Base-by-base conservation (phyloP, 1,140 invertebrate genomes). In the Tetramorium simillimum region DNA sequence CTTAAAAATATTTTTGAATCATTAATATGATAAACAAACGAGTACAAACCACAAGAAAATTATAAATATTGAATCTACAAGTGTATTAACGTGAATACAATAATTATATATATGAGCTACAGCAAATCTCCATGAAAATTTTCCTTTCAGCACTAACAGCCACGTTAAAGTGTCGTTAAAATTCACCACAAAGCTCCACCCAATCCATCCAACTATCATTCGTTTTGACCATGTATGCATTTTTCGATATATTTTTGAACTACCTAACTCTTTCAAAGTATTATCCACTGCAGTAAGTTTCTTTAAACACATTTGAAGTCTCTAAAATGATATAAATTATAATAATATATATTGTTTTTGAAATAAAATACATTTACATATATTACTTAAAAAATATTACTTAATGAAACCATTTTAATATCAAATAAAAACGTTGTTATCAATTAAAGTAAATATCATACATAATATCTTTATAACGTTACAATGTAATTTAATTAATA, bases 281-380 rank as follows among this genome's bases (percentile, higher is more conserved):
- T 80, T 62, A 18, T 80, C 60, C 24, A 80, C 76, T 16, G 21
- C 14, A 28, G 18, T 10, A 16, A 81, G 46, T 16, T 67, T 81
- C 12, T 67, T 67, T 9, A 81, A 28, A 51, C 77, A 81, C 14
- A n/a, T 81, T 18, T 33, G 40, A 63, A 81, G 51, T 81, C 6
- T 81, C 77, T 81, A 51, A 49, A n/a, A 67, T 24, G 14, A 21
- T 43, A 21, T 67, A 46, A 46, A 67, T 21, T 40, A 40, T 2
- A 58, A 58, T 24, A 3, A 10, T 10, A 67, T 12, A 14, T 40
- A 67, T 14, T 33, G 18, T n/a, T n/a, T 3, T 40, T 28, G 16
- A 9, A 2, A 63, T 2, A 37, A 63, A 33, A 62, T 28, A 28
- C 3, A 10, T 62, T 18, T 62, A 14, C 46, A 12, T 16, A 40